Evolutionary conservation across 2,113 vertebrate species (phyloP), one percentile per base, ranked within the genome.

Genomic region (Condylura cristata): DNA sequence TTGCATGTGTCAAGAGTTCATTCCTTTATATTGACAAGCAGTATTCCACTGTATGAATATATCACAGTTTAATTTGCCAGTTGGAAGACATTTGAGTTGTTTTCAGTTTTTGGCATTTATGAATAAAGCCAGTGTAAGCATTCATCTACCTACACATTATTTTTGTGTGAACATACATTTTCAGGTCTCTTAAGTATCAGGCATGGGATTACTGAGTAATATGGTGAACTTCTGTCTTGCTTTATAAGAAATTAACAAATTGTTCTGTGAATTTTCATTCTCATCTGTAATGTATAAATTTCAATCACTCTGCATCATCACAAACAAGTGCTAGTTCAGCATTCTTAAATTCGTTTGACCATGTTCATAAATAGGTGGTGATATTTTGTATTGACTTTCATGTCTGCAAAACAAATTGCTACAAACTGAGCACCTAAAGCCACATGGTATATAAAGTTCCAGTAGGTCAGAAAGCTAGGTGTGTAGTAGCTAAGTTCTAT

Each of bases 191-290:
- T 75, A 46, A 93, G 46, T 85, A 91, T 44, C 53, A 60, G 13
- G 34, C 22, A 48, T 76, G 79, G 44, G 58, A 80, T 75, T 61
- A 37, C 41, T 41, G 37, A 48, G 22, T 83, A 30, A 41, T 41
- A 66, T 82, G 61, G 3, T 79, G 5, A 34, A 26, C n/a, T 0
- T 80, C 37, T 39, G 18, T 76, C 75, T 3, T 70, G 28, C 26
- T 90, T 93, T 92, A 88, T 75, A 85, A 70, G 71, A 90, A 95
- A 32, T 8, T 94, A 11, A 1, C n/a, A 72, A 71, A 11, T 66
- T 91, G 34, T 78, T 63, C 56, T 87, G 32, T 65, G 32, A 96
- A 71, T 79, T 86, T 74, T 61, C n/a, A 39, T 90, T 80, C 86
- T 37, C 3, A 20, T 70, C 9, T 53, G 58, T 56, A 83, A 68